Evolutionary conservation across 2,797 vertebrate species (phyloP).

Genomic region (Artibeus jamaicensis): DNA sequence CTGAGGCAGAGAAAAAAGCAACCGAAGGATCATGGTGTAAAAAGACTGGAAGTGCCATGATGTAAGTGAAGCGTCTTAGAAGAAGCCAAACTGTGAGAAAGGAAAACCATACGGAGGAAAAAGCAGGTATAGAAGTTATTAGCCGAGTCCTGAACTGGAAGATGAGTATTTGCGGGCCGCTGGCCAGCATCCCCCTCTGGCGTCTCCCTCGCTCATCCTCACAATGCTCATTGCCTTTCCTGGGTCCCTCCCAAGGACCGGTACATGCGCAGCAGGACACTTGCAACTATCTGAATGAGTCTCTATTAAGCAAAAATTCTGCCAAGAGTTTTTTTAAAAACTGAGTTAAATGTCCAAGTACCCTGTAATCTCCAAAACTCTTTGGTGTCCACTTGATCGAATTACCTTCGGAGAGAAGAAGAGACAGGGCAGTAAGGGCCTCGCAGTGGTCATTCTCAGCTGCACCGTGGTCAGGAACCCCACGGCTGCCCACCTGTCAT

Average conservation of each 20-base stretch:
- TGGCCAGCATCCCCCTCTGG: too few relatives aligned
- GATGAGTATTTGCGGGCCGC: neutral
- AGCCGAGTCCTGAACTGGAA: neutral
- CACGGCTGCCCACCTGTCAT: neutral
- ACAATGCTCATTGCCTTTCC: neutral
- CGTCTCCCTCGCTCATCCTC: neutral
- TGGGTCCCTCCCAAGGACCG: neutral
- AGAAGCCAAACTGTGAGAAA: neutral
- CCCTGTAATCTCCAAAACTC: neutral
- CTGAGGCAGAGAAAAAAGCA: neutral
- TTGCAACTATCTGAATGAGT: neutral
- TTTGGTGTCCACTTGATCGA: neutral
- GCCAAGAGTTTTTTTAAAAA: neutral
- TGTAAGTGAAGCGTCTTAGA: neutral
- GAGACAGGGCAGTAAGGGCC: neutral
- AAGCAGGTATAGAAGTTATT: neutral
- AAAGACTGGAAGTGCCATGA: neutral
- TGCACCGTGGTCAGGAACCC: neutral
- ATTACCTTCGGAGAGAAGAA: neutral
- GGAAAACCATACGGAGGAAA: neutral
- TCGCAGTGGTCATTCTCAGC: neutral
- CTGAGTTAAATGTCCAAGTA: neutral
- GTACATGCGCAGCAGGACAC: neutral
- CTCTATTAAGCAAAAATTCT: neutral
- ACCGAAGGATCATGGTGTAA: neutral